Base-by-base conservation (phyloP, 2,797 vertebrate genomes). In the Sebastes melanostomus region DNA sequence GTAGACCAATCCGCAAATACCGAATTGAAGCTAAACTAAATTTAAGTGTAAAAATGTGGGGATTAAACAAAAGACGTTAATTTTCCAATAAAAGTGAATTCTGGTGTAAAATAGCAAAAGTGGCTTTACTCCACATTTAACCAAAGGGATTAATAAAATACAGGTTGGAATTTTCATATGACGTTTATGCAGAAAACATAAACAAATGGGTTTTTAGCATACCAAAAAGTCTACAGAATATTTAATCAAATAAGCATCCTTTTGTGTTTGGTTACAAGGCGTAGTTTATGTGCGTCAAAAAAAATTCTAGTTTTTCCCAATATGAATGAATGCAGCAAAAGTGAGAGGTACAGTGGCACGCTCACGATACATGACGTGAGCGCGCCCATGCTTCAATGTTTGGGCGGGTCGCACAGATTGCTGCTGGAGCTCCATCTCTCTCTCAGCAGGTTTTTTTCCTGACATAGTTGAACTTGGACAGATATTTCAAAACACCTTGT, bases 351-450 rank as follows among this genome's bases (percentile, higher is more conserved):
- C 58, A 66, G 59, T 34, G 29, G 22, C 59, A 4, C 62, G 71
- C 34, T 12, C 74, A 36, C 5, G 13, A 27, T 6, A 11, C 12
- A 50, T 12, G 3, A 30, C n/a, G n/a, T 42, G 72, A 71, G n/a
- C 78, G 65, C 32, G 63, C 59, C 52, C 27, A n/a, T 25, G 66
- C 25, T 70, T 71, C 20, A n/a, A 7, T 16, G 58, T 66, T 72
- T 74, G 81, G 61, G 70, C 66, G 66, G 60, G 54, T 70, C 25
- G 10, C 63, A 58, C 22, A 30, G 59, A 58, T 38, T 46, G 9
- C 9, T 42, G 34, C 1, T 38, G 12, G 12, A 18, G 18, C 29
- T 29, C 18, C 14, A 18, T 29, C 7, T 16, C 38, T 42, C 38
- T 52, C 8, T 20, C 14, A 11, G 29, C 20, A 13, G 10, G 5